Base-by-base conservation (phyloP, 2,113 vertebrate species). In the Columbina picui region DNA sequence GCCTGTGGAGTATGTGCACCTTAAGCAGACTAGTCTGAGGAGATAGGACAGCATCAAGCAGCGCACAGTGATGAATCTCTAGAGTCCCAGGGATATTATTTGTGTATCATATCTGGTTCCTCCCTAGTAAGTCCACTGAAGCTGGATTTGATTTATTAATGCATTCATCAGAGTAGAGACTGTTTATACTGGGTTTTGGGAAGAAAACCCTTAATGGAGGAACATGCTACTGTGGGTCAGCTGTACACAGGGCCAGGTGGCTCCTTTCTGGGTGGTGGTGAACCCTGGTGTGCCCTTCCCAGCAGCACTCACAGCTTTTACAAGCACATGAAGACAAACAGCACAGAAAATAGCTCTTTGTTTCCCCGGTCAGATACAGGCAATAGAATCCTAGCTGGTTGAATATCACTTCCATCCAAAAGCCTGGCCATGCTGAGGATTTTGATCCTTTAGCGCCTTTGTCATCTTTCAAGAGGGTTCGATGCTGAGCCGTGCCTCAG, bases 401-500 rank as follows among this genome's bases (percentile, higher is more conserved):
- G 32, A 36, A 1, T 1, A 11, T 10, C 43, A 36, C 21, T 50
- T 29, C 1, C 4, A 50, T 12, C 22, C 70, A 69, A 71, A 76
- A 23, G 16, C 10, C 14, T 78, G 34, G 9, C 39, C 59, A 10
- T 3, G 39, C 55, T 77, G 59, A 88, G 32, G 50, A 34, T 26
- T 70, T 52, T 55, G 19, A 50, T 45, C 34, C 10, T 77, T 45
- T 50, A 55, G 43, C 79, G 69, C 77, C 29, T 69, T 47, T 56
- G 10, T 19, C 14, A 25, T 26, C 53, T 84, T 69, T 53, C 32
- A 45, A n/a, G 41, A 45, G 20, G 23, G 27, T 49, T 55, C 68
- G 75, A 0, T 0, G 2, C 36, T 12, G 39, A 69, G 10, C 65
- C 0, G 1, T 36, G 32, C 36, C 50, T 83, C 84, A 26, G 5